These are phyloP conservation scores for Xiphophorus maculatus DNA, from an alignment of 2,113 vertebrate species.

Conservation along the genomic window DNA sequence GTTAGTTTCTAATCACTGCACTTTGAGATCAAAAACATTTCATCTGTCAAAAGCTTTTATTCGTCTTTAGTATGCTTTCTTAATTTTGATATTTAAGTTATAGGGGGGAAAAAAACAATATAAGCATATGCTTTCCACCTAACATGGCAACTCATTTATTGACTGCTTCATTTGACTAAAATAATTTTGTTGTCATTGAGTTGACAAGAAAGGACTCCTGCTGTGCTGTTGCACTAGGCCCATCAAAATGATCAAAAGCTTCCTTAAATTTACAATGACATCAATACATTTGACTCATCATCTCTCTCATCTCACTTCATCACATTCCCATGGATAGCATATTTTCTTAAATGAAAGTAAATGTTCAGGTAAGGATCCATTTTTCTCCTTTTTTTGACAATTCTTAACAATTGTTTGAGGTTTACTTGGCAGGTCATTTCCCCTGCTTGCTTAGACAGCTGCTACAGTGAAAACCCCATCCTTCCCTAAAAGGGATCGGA, in stretches of 20 bases:
- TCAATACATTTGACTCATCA: conserved; percentile 46
- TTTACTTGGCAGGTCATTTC: conserved; percentile 83
- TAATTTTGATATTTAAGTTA: conserved; percentile 44
- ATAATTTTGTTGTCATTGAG: conserved; percentile 45
- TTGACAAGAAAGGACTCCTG: conserved; percentile 32
- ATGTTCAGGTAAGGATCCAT: conserved; percentile 31
- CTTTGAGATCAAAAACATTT: conserved; percentile 42
- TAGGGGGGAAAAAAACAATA: conserved; percentile 26
- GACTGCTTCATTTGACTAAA: conserved; percentile 51
- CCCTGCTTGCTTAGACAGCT: conserved; percentile 81
- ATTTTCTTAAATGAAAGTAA: conserved; percentile 52
- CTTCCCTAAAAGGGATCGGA: conserved; percentile 70
- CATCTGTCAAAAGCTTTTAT: conserved; percentile 16
- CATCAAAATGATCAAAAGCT: conserved; percentile 49
- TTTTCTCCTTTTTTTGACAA: conserved; percentile 72
- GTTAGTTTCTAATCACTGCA: conserved; percentile 8
- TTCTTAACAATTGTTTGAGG: conserved; percentile 80
- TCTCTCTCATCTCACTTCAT: conserved; percentile 62
- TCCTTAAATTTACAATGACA: conserved; percentile 56
- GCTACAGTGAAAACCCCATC: conserved; percentile 68
- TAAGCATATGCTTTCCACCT: not conserved
- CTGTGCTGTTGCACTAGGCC: conserved; percentile 23
- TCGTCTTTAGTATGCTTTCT: conserved; percentile 4
- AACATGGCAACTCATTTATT: not conserved
- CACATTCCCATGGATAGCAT: conserved; percentile 70